Evolutionary conservation across 1,140 invertebrate genomes (phyloP).

Genomic region (Bombus picipes): DNA sequence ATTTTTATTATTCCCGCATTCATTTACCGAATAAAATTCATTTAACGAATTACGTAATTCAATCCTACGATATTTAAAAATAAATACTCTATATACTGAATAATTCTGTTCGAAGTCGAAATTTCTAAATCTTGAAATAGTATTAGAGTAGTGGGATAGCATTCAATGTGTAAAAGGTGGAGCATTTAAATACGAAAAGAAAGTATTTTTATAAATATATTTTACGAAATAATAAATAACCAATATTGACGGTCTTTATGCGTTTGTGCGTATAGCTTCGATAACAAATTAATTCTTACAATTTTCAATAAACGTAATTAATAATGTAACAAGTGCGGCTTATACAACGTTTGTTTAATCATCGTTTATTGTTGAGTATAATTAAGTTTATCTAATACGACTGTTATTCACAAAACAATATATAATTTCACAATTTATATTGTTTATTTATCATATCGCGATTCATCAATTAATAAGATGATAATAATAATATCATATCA

Average conservation of each 20-base stretch:
- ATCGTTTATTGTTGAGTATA: constrained; percentile 5
- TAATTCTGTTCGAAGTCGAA: background rate
- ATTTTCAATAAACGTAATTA: background rate
- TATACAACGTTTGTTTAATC: background rate
- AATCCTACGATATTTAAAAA: background rate
- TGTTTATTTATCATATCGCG: background rate
- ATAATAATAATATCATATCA: background rate
- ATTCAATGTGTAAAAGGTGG: background rate
- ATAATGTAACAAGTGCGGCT: background rate
- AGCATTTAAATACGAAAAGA: background rate
- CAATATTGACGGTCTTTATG: background rate
- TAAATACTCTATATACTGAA: background rate
- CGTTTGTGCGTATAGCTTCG: background rate
- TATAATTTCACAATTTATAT: background rate
- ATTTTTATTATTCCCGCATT: background rate
- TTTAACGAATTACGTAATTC: too few species aligned
- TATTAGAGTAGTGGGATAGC: too few species aligned
- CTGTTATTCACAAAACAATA: constrained; percentile 30
- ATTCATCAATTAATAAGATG: background rate
- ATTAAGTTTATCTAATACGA: constrained; percentile 24
- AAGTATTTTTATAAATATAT: background rate
- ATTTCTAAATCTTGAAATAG: background rate
- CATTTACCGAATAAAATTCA: background rate
- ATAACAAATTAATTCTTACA: constrained; percentile 21
- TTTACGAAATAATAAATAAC: background rate